Evolutionary conservation across 2,113 vertebrate genomes (phyloP), one percentile per base, ranked within the genome.

Genomic region (Corythornis madagascariensis): DNA sequence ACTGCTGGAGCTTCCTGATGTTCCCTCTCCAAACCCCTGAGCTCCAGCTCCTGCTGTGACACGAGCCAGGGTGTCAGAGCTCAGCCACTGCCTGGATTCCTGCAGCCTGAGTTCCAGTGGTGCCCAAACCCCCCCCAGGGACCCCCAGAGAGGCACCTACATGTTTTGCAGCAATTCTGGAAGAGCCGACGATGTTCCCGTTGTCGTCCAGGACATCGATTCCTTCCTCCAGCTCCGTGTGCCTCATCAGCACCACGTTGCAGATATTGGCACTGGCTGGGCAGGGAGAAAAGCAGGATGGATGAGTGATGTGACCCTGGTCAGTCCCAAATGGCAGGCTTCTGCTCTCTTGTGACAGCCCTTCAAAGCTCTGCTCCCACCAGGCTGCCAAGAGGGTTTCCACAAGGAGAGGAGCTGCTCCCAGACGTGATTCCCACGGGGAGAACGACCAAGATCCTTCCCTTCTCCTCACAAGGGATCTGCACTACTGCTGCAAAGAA

Each of bases 231-330:
- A 99, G 98, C 97, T 99, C 99, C 2, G 97, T 97, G 89, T 99
- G 98, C 76, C 99, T 98, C 99, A 99, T 99, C 93, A 99, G 98
- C 91, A 99, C 98, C 93, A 99, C 98, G 10, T 99, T 99, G 94
- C 99, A 99, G 95, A 99, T 98, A 63, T 99, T 99, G 95, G 99
- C 99, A 89, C 98, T 98, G 24, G 99, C 99, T 99, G 98, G 13
- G 90, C 96, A 33, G 73, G 73, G 60, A 91, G 71, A 87, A 67
- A 84, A 66, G 61, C 67, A 66, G 1, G 21, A n/a, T n/a, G 63
- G 63, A 22, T 95, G 55, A 95, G 45, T 43, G 61, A 31, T 1
- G 20, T 52, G 11, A 61, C 47, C 53, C 64, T 10, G 69, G 35
- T n/a, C 82, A 50, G 9, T 28, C 63, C 74, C 93, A 73, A 20